phyloP scores from a whole-genome alignment of 2,888 invertebrate genomes.

The Orthonychiurus folsomi region DNA sequence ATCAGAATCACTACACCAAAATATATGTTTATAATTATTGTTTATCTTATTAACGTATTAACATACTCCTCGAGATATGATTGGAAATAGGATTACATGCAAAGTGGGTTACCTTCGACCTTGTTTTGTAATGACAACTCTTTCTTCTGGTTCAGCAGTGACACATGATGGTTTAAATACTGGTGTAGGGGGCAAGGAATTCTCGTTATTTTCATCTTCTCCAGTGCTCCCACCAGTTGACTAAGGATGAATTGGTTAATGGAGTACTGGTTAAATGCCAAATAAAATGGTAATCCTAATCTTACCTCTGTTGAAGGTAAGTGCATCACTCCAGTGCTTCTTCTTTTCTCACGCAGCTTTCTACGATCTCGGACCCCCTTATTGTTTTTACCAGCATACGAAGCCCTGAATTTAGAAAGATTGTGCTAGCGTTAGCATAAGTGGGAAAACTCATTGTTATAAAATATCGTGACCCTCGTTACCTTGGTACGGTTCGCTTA shows the following conservation, averaged over 20 bases:
- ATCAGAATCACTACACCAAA: slow-evolving; percentile 49
- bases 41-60: background rate
- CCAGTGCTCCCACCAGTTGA: slow-evolving; percentile 54
- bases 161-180: slow-evolving; percentile 28
- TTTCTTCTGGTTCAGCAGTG: slow-evolving; percentile 32
- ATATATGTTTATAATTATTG: background rate
- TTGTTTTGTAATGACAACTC: slow-evolving; percentile 17
- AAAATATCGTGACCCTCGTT: too few species aligned
- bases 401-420: slow-evolving; percentile 38
- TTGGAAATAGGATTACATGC: too few species aligned
- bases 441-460: too few species aligned
- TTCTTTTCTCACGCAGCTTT: slow-evolving; percentile 52
- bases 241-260: slow-evolving; percentile 45
- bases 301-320: slow-evolving; percentile 53
- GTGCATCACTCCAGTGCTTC: slow-evolving; percentile 54
- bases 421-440: too few species aligned
- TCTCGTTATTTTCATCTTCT: slow-evolving; percentile 49
- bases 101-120: slow-evolving; percentile 15
- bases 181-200: slow-evolving; percentile 46
- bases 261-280: background rate
- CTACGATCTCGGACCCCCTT: slow-evolving; percentile 52
- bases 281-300: slow-evolving; percentile 9
- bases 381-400: slow-evolving; percentile 51
- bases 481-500: slow-evolving; percentile 40
- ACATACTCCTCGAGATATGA: background rate